Base-by-base conservation (phyloP, 2,797 vertebrate genomes). In the Lycodopsis pacificus region DNA sequence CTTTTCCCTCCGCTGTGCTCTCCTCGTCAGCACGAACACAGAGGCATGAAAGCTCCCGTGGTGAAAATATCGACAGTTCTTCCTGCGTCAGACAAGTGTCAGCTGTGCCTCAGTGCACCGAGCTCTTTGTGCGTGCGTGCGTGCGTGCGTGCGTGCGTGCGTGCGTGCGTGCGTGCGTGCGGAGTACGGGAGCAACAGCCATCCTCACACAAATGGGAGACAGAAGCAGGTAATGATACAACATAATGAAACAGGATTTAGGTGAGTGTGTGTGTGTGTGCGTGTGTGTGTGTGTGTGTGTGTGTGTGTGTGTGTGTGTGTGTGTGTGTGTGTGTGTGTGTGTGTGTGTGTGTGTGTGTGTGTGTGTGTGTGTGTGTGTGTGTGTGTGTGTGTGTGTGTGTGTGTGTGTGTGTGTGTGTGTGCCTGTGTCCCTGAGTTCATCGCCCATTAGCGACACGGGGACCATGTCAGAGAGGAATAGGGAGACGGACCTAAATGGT, bases 21-120 rank as follows among this genome's bases (percentile, higher is more conserved):
- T 76, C 76, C 72, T 85, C 86, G 81, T 85, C 86, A 74, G 25
- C 63, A 32, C 73, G 15, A 83, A 85, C 64, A 73, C 63, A 69
- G 58, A 87, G 63, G 91, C 82, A 90, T 70, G 62, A 88, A 86
- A 86, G 76, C 68, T 73, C 88, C 84, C 19, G 77, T 78, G 82
- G 89, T 79, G 85, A 88, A 81, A 84, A 81, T 84, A 93, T 92
- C 71, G 79, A 91, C 86, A 86, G 82, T 88, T 71, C 76, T 79
- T 46, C 34, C 74, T 91, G 82, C 78, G 27, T 86, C 87, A 89
- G 79, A 90, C 77, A 72, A 88, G 85, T 88, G 87, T 90, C 88
- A 90, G 89, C 86, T 89, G 89, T 74, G 87, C 83, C 76, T 82
- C 81, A 88, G 69, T 56, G 84, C 42, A 12, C 44, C 10, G 12